These are phyloP conservation scores for Pseudopleuronectes americanus DNA, from an alignment of 2,797 vertebrate species.

Conservation along the genomic window DNA sequence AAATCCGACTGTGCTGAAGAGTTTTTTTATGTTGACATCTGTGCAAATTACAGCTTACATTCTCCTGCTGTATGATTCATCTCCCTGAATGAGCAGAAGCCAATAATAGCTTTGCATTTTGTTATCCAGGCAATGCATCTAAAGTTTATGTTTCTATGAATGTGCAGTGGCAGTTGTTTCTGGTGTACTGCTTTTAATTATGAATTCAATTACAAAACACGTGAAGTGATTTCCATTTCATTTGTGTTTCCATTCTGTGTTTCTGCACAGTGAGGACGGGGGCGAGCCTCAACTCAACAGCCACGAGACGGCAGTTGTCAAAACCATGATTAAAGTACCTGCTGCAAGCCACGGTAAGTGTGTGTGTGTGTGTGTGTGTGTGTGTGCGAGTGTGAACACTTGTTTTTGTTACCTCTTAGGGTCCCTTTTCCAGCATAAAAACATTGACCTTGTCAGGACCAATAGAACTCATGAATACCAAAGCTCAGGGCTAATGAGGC, in stretches of 20 bases:
- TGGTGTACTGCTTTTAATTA: background rate
- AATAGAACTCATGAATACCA: no score
- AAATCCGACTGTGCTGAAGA: conserved; percentile 15
- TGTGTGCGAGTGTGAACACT: background rate
- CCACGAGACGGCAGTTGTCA: conserved; percentile 67
- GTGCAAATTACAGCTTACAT: conserved; percentile 4
- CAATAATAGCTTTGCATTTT: conserved; percentile 1
- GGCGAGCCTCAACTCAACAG: conserved; percentile 73
- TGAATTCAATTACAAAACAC: conserved; percentile 14
- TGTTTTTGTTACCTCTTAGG: background rate
- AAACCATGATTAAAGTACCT: conserved; percentile 75
- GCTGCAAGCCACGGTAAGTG: conserved; percentile 77
- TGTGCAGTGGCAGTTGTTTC: background rate
- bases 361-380: conserved; percentile 13
- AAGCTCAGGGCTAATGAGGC: no score
- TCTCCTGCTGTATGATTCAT: background rate
- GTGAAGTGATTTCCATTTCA: background rate
- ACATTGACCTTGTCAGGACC: no score
- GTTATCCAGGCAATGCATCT: background rate
- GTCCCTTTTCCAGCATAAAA: no score
- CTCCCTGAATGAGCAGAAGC: background rate
- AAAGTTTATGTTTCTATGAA: background rate
- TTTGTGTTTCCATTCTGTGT: conserved; percentile 36
- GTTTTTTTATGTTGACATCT: conserved; percentile 6
- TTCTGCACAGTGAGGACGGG: conserved; percentile 75